These are phyloP conservation scores for Petrolisthes cinctipes DNA, from an alignment of 2,888 invertebrate genomes.

Conservation along the genomic window DNA sequence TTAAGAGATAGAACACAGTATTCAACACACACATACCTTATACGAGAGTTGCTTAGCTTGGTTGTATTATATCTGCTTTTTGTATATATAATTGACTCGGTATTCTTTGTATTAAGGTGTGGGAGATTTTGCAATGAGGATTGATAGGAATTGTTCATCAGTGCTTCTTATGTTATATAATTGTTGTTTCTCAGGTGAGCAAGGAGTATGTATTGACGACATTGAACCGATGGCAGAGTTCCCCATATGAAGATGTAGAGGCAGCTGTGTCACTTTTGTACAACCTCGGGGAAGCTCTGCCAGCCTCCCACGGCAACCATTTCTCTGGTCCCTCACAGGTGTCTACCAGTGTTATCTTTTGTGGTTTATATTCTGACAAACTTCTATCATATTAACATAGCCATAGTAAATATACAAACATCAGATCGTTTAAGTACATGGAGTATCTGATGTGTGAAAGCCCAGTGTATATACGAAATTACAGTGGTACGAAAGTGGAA, in stretches of 20 bases:
- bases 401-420: background rate
- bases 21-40: no score
- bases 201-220: slow-evolving; percentile 69
- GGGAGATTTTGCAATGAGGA: background rate
- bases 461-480: no score
- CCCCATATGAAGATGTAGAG: slow-evolving; percentile 72
- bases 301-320: slow-evolving; percentile 70
- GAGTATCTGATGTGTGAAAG: no score
- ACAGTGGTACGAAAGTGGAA: no score
- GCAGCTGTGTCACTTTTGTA: slow-evolving; percentile 72
- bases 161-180: background rate
- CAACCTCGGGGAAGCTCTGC: slow-evolving; percentile 72
- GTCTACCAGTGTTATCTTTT: background rate
- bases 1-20: no score
- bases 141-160: background rate
- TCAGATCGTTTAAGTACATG: no score
- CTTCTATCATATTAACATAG: background rate
- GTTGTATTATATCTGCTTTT: background rate
- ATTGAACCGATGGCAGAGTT: slow-evolving; percentile 71
- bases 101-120: no score
- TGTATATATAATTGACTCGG: no score
- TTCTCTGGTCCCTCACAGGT: slow-evolving; percentile 68
- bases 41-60: background rate
- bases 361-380: background rate
- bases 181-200: slow-evolving; percentile 68